Percentiles rank a stretch among this genome's conserved stretches.
phyloP scores from a whole-genome alignment of 2,888 invertebrate species.

The Pachydiplax longipennis region DNA sequence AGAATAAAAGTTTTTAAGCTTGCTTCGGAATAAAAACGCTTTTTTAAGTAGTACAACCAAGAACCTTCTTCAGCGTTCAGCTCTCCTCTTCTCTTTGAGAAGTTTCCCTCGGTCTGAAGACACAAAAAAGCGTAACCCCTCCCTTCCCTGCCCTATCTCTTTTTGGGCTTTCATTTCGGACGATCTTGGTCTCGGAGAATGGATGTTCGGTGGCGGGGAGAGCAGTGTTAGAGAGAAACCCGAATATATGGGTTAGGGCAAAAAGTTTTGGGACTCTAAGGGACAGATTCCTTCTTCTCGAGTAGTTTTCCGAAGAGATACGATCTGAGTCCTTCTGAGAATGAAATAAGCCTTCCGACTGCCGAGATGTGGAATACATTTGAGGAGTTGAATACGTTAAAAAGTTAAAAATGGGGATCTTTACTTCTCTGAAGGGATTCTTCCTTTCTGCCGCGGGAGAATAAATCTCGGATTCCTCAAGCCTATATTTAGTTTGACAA shows the following conservation, averaged over 20 bases:
- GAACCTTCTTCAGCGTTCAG: neutral
- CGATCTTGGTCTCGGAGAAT: neutral
- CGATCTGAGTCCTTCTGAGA: neutral
- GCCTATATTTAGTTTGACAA: too few relatives aligned
- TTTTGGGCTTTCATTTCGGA: neutral
- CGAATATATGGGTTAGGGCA: neutral
- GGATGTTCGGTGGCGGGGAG: neutral
- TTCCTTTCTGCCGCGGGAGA: neutral
- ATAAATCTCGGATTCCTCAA: too few relatives aligned
- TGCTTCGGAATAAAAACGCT: neutral
- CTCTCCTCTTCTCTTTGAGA: neutral
- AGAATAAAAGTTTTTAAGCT: neutral
- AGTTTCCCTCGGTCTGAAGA: neutral
- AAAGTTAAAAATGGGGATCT: neutral
- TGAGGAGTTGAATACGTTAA: neutral
- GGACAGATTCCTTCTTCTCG: neutral
- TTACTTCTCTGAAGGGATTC: neutral
- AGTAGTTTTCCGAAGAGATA: neutral
- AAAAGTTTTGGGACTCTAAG: neutral
- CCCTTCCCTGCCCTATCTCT: neutral
- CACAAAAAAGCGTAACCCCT: neutral
- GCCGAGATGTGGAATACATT: neutral
- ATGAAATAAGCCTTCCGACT: neutral
- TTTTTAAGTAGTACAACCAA: neutral
- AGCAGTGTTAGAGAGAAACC: neutral